These are phyloP conservation scores for Lasioglossum pauxillum DNA, from an alignment of 2,888 invertebrate species.

Conservation along the genomic window DNA sequence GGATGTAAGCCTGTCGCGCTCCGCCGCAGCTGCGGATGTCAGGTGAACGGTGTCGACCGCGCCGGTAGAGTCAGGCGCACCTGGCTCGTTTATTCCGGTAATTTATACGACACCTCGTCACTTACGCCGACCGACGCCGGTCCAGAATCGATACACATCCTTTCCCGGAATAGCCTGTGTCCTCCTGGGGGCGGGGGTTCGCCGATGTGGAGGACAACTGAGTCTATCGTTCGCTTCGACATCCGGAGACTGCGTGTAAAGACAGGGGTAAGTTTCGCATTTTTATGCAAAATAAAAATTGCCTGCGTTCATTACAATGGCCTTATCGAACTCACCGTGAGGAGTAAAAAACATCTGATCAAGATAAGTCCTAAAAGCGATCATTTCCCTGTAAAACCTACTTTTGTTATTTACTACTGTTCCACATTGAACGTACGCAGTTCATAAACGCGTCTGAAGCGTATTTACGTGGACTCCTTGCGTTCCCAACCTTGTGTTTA, in stretches of 20 bases:
- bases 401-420: no score
- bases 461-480: no score
- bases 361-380: no score
- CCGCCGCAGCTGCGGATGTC: constrained; percentile 69
- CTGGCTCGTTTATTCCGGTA: constrained; percentile 70
- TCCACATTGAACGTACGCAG: no score
- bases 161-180: constrained; percentile 25
- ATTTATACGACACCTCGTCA: constrained; percentile 71
- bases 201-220: neutral
- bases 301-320: neutral
- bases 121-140: constrained; percentile 48
- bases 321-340: no score
- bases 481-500: no score
- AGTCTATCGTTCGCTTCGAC: neutral
- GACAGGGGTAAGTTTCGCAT: neutral
- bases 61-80: constrained; percentile 66
- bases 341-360: no score
- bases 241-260: neutral
- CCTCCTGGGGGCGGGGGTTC: neutral
- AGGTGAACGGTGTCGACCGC: constrained; percentile 62
- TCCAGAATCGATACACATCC: constrained; percentile 58
- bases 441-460: no score
- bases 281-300: neutral
- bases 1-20: constrained; percentile 53
- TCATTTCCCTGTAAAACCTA: no score